A percentile compares a stretch with the other conserved stretches of the same genome.
Evolutionary conservation across 2,113 vertebrate species (phyloP).

Genomic region (Callaeas wilsoni): DNA sequence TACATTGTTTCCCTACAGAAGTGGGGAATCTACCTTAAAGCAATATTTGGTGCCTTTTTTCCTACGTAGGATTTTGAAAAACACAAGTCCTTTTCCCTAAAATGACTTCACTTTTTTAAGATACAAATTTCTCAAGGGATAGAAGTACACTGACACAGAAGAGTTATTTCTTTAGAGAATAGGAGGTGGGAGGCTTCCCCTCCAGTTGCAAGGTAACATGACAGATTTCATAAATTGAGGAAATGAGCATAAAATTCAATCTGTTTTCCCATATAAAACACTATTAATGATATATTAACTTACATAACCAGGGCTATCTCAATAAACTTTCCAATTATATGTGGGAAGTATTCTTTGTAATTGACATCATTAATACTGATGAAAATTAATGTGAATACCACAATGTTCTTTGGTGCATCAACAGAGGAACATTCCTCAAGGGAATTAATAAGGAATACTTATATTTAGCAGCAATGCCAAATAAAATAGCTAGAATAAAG

Average conservation of each 20-base stretch:
- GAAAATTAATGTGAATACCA: slow-evolving; percentile 6
- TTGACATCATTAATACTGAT: background rate
- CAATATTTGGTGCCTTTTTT: background rate
- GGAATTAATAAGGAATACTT: background rate
- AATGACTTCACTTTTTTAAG: background rate
- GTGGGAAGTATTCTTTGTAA: background rate
- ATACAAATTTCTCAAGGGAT: background rate
- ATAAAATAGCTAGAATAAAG: background rate
- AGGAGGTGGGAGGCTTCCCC: background rate
- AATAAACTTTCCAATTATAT: slow-evolving; percentile 2
- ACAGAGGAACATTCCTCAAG: background rate
- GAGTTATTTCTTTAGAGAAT: background rate
- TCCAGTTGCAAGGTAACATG: background rate
- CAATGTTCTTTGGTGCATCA: background rate
- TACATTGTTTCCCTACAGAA: background rate
- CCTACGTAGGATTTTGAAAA: background rate
- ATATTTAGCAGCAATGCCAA: background rate
- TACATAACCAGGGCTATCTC: background rate
- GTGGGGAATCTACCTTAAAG: background rate
- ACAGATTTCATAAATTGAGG: background rate
- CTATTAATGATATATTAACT: background rate
- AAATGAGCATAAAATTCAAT: slow-evolving; percentile 27
- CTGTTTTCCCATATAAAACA: background rate
- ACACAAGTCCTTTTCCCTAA: background rate
- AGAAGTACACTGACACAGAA: background rate